phyloP scores from a whole-genome alignment of 2,113 vertebrate genomes.

The Amphiprion ocellaris region DNA sequence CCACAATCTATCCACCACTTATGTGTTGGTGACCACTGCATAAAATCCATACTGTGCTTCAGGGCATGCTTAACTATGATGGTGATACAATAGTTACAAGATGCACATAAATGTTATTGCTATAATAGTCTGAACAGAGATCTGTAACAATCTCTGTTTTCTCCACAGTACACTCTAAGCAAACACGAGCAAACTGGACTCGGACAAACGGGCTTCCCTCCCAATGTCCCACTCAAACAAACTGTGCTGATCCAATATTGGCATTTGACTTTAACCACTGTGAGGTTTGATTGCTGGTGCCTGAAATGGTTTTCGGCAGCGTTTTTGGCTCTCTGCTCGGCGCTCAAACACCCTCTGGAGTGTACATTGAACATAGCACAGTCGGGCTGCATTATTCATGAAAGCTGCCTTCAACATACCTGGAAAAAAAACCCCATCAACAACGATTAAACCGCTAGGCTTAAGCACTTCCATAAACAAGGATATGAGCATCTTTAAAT shows the following conservation, averaged over 20 bases:
- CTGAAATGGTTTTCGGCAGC: constrained; percentile 25
- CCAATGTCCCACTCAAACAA: constrained; percentile 31
- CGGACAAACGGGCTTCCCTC: constrained; percentile 34
- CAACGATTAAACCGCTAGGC: constrained; percentile 35
- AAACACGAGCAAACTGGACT: constrained; percentile 31
- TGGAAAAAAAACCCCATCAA: not conserved
- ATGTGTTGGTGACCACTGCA: constrained; percentile 23
- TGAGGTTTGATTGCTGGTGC: constrained; percentile 13
- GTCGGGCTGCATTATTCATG: constrained; percentile 67
- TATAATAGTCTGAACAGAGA: constrained; percentile 17
- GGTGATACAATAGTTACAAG: constrained; percentile 40
- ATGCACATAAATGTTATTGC: constrained; percentile 31
- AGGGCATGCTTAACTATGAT: constrained; percentile 38
- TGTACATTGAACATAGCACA: constrained; percentile 9
- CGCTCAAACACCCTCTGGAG: constrained; percentile 32
- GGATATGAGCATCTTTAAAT: constrained; percentile 61
- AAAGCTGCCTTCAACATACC: constrained; percentile 52
- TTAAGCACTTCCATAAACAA: constrained; percentile 57
- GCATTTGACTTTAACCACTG: constrained; percentile 45
- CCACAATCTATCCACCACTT: constrained; percentile 33
- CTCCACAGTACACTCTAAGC: constrained; percentile 14
- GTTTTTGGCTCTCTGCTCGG: constrained; percentile 12
- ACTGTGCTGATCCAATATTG: constrained; percentile 46
- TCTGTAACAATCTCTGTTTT: not conserved
- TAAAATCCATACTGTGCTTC: constrained; percentile 49